Percentiles rank a stretch among this genome's conserved stretches.
Conservation (phyloP, 64 coral and sea anemone genomes). For the Stichodactyla helianthus region DNA sequence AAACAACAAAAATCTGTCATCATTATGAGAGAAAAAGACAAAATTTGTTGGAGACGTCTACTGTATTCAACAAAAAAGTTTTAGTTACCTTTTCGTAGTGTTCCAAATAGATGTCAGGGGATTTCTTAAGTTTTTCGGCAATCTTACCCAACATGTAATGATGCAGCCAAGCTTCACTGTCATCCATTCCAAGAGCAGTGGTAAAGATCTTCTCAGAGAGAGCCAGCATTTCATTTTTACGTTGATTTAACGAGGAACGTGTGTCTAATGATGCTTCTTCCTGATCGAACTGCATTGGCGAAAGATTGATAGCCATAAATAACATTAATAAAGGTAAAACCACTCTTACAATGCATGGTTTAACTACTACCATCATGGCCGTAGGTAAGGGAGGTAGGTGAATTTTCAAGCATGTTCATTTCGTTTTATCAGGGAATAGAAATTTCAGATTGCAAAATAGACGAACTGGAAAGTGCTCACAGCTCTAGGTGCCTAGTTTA, state of each 20-base stretch:
- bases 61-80: background rate
- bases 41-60: background rate
- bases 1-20: background rate
- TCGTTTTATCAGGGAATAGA: too few species aligned
- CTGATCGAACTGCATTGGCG: constrained; percentile 56
- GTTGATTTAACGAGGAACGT: constrained; percentile 47
- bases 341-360: background rate
- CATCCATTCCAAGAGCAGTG: constrained; percentile 83
- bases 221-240: constrained; percentile 78
- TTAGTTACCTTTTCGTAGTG: constrained; percentile 73
- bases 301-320: background rate
- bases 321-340: too few species aligned
- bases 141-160: constrained; percentile 98
- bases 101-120: constrained; percentile 59
- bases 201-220: constrained; percentile 83
- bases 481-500: too few species aligned
- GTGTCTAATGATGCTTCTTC: constrained; percentile 75
- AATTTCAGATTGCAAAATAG: too few species aligned
- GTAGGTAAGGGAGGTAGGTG: too few species aligned
- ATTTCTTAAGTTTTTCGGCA: constrained; percentile 82
- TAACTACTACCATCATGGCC: too few species aligned
- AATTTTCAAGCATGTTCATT: too few species aligned
- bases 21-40: too few species aligned
- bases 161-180: constrained; percentile 90
- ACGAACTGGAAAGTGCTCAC: too few species aligned